These are phyloP conservation scores for Mythimna pallens DNA, from an alignment of 2,888 invertebrate species.

Conservation along the genomic window DNA sequence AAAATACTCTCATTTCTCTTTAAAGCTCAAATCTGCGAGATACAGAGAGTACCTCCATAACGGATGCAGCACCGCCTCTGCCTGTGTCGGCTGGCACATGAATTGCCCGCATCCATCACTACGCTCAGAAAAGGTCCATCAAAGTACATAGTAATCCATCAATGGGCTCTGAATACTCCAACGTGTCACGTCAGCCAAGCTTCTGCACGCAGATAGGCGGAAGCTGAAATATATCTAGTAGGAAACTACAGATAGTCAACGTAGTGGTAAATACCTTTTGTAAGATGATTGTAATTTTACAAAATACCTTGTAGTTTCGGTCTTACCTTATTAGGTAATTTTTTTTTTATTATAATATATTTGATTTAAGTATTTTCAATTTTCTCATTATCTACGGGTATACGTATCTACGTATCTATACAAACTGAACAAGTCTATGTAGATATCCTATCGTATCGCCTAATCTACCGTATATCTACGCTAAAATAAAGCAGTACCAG, in stretches of 20 bases:
- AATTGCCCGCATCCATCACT: slow-evolving; percentile 48
- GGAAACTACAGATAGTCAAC: slow-evolving; percentile 4
- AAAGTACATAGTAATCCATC: slow-evolving; percentile 48
- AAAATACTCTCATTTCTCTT: neutral
- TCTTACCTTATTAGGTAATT: neutral
- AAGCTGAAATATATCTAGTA: slow-evolving; percentile 15
- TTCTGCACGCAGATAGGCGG: slow-evolving; percentile 13
- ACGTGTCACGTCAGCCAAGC: slow-evolving; percentile 33
- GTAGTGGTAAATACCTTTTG: neutral
- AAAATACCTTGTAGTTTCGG: neutral
- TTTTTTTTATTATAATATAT: too few relatives aligned
- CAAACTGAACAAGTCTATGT: neutral
- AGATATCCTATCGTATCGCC: too few relatives aligned
- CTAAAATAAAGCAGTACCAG: slow-evolving; percentile 2
- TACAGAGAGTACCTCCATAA: slow-evolving; percentile 11
- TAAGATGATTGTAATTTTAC: neutral
- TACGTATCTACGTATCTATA: neutral
- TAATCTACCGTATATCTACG: neutral
- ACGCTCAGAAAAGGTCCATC: slow-evolving; percentile 48
- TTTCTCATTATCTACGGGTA: neutral
- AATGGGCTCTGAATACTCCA: slow-evolving; percentile 31
- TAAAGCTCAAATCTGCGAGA: slow-evolving; percentile 9
- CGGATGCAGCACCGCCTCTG: slow-evolving; percentile 19
- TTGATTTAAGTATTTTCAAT: too few relatives aligned
- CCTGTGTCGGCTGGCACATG: slow-evolving; percentile 31